Evolutionary conservation across 2,888 invertebrate species (phyloP).

Genomic region (Acanthosoma haemorrhoidale): DNA sequence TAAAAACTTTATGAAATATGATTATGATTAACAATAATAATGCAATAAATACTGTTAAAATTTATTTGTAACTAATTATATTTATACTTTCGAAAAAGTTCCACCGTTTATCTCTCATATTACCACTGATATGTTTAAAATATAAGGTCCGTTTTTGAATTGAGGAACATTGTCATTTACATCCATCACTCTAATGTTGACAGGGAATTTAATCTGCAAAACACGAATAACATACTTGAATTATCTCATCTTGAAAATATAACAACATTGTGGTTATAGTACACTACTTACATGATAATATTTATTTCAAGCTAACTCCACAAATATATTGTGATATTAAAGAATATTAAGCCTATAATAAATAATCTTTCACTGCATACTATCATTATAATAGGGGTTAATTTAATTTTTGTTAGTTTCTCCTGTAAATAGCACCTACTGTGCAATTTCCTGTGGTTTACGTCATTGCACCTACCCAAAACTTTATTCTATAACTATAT

Average conservation of each 20-base stretch:
- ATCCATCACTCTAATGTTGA: slow-evolving; percentile 80
- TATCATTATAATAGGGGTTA: too few species aligned
- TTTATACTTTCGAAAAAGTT: background rate
- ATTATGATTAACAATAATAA: background rate
- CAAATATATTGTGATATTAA: too few species aligned
- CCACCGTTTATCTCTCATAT: slow-evolving; percentile 47
- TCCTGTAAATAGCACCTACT: too few species aligned
- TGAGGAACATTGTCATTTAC: slow-evolving; percentile 85
- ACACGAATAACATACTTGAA: slow-evolving; percentile 5
- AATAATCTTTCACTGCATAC: too few species aligned
- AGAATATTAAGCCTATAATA: too few species aligned
- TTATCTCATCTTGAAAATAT: background rate
- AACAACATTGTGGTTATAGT: background rate
- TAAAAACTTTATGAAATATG: background rate
- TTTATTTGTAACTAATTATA: too few species aligned
- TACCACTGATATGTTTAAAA: slow-evolving; percentile 77
- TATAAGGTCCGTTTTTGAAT: slow-evolving; percentile 76
- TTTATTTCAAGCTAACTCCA: too few species aligned
- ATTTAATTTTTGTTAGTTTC: too few species aligned
- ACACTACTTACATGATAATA: slow-evolving; percentile 61
- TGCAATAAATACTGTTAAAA: too few species aligned
- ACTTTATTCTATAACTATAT: too few species aligned
- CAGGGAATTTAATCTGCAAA: slow-evolving; percentile 67
- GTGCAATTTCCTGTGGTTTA: too few species aligned
- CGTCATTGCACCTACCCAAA: too few species aligned